A percentile compares a stretch with the other conserved stretches of the same genome.
Conservation (phyloP, 2,888 invertebrate species). For the Yponomeuta cagnagella region DNA sequence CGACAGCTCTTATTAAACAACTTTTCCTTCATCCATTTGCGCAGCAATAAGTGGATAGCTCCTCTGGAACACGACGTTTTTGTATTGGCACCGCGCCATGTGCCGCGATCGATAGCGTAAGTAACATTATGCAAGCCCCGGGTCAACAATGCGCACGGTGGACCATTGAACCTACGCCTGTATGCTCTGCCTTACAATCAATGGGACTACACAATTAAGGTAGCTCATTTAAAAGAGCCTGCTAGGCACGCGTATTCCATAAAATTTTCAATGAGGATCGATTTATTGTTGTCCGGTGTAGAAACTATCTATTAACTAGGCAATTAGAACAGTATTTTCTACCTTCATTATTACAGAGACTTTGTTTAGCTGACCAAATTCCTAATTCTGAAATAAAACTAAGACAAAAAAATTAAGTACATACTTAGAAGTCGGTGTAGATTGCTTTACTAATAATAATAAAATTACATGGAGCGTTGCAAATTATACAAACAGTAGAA, state of each 20-base stretch:
- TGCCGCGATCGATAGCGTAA: conserved; percentile 58
- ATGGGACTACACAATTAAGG: not conserved
- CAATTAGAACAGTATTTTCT: no score
- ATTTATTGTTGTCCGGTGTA: not conserved
- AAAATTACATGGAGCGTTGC: no score
- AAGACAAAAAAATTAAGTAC: no score
- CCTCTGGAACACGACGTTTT: conserved; percentile 23
- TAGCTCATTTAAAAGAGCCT: not conserved
- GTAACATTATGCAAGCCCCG: conserved; percentile 55
- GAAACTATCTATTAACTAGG: no score
- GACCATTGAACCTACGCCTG: conserved; percentile 2
- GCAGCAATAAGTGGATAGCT: conserved; percentile 4
- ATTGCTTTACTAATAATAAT: no score
- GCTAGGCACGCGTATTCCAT: not conserved
- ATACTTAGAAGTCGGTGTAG: no score
- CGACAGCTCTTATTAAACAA: conserved; percentile 5
- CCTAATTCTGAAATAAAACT: no score
- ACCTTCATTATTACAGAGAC: no score
- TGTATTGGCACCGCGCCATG: conserved; percentile 66
- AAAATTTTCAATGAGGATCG: not conserved
- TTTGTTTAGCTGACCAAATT: no score
- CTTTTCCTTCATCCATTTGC: not conserved
- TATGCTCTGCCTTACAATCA: not conserved
- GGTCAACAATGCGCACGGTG: conserved; percentile 30
- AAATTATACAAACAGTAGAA: no score